phyloP scores from a whole-genome alignment of 2,888 invertebrate species.

The Physocephala rufipes region DNA sequence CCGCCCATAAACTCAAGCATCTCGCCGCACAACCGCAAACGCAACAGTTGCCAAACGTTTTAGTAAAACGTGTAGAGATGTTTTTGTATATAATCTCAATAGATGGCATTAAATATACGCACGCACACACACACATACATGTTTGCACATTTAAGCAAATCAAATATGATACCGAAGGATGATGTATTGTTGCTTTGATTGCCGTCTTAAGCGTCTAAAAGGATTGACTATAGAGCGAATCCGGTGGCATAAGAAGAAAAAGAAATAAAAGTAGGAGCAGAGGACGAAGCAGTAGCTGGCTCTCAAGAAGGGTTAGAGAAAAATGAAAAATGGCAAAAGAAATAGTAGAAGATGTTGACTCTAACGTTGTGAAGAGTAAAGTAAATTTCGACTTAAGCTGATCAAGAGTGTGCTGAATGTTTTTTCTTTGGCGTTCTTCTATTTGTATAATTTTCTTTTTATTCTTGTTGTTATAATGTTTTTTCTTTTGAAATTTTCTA shows the following conservation, averaged over 20 bases:
- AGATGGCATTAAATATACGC: not conserved
- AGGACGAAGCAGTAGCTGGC: not conserved
- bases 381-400: constrained; percentile 19
- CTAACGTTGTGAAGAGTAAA: constrained; percentile 14
- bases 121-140: not conserved
- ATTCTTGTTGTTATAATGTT: not conserved
- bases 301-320: no score
- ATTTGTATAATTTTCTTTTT: no score
- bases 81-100: no score
- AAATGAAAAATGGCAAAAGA: no score
- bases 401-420: not conserved
- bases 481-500: not conserved
- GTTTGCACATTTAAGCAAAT: constrained; percentile 17
- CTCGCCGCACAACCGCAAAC: not conserved
- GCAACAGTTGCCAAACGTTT: not conserved
- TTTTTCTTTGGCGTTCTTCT: no score
- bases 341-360: not conserved
- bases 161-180: constrained; percentile 19
- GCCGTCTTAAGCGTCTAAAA: constrained; percentile 26
- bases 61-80: no score
- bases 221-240: constrained; percentile 11
- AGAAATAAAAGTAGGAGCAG: not conserved
- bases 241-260: no score
- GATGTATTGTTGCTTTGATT: constrained; percentile 26
- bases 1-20: no score